phyloP scores from a whole-genome alignment of 2,888 invertebrate species.

The Ischnus inquisitorius region DNA sequence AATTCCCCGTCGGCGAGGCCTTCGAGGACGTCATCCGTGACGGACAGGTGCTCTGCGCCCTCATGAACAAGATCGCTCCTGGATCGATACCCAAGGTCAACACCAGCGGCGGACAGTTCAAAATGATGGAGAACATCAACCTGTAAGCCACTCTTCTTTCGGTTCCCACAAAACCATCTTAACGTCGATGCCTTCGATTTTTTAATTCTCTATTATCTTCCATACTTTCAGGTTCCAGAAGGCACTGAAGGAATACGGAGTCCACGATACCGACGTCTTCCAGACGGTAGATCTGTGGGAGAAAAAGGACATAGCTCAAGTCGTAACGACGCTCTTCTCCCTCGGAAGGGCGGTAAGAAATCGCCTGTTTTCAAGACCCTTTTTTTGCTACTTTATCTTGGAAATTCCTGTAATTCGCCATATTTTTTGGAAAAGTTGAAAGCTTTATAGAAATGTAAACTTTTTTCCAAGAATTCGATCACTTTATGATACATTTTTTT shows the following conservation, averaged over 20 bases:
- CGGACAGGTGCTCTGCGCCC: conserved; percentile 96
- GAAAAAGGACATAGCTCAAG: conserved; percentile 95
- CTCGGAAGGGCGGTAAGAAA: conserved; percentile 92
- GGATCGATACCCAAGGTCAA: conserved; percentile 96
- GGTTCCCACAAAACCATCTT: not conserved
- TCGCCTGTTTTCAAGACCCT: not conserved
- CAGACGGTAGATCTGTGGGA: conserved; percentile 99
- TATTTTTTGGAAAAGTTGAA: too few species aligned
- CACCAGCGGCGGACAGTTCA: conserved; percentile 98
- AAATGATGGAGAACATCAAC: conserved; percentile 99
- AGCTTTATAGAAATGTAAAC: too few species aligned
- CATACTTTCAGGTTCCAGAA: conserved; percentile 91
- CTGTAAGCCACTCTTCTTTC: conserved; percentile 88
- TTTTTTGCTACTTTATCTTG: not conserved
- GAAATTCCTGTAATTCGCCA: too few species aligned
- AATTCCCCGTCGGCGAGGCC: conserved; percentile 92
- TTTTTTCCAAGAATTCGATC: too few species aligned
- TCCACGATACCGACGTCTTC: conserved; percentile 96
- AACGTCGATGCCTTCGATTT: not conserved
- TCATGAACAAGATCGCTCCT: conserved; percentile 97
- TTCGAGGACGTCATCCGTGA: conserved; percentile 97
- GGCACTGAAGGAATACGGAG: conserved; percentile 95
- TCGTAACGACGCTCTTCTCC: conserved; percentile 94
- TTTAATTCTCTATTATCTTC: not conserved
- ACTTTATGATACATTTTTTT: too few species aligned